A percentile compares a stretch with the other conserved stretches of the same genome.
Conservation (phyloP, 2,113 vertebrate species). For the Nesogale talazaci region DNA sequence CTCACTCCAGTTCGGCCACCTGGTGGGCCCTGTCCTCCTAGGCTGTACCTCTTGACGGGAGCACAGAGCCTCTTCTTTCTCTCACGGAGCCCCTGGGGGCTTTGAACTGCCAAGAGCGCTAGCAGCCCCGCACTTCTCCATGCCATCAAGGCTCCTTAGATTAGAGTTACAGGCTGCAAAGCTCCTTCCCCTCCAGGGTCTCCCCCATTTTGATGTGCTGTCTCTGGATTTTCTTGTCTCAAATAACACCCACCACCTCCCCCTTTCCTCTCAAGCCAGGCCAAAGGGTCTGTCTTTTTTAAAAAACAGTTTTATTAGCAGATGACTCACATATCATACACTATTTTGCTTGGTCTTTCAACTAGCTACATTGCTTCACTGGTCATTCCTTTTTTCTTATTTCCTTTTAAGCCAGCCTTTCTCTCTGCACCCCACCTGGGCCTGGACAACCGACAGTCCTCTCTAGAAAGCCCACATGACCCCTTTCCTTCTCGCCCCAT, state of each 20-base stretch:
- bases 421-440: neutral
- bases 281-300: neutral
- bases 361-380: constrained; percentile 22
- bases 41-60: too few species aligned
- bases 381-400: neutral
- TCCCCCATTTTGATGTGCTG: constrained; percentile 51
- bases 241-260: neutral
- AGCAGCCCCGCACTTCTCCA: too few species aligned
- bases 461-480: neutral
- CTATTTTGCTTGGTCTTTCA: too few species aligned
- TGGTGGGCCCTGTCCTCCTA: too few species aligned
- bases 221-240: constrained; percentile 14
- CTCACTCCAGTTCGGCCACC: too few species aligned
- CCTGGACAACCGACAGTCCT: neutral
- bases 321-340: too few species aligned
- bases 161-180: neutral
- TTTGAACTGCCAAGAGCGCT: too few species aligned
- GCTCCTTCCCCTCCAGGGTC: neutral
- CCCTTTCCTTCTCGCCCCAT: neutral
- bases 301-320: too few species aligned
- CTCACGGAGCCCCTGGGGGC: too few species aligned
- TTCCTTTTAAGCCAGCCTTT: neutral
- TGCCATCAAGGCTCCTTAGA: too few species aligned
- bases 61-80: too few species aligned
- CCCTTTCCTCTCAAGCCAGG: constrained; percentile 24